Conservation (phyloP, 2,797 vertebrate species). For the Bradypodion pumilum region DNA sequence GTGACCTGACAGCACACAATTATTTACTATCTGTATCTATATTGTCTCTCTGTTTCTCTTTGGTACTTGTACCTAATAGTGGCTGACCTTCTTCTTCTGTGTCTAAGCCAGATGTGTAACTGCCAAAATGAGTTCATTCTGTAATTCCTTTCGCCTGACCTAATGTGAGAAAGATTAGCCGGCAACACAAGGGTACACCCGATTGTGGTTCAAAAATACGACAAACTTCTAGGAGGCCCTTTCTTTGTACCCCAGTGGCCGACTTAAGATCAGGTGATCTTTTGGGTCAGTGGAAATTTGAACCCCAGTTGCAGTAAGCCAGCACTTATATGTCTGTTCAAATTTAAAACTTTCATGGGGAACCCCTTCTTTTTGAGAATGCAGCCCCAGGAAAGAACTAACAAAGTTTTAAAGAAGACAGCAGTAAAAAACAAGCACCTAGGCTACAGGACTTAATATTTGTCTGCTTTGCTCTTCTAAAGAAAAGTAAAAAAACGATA, state of each 20-base stretch:
- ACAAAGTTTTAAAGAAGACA: not conserved
- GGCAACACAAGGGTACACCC: too few relatives aligned
- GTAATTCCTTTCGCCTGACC: too few relatives aligned
- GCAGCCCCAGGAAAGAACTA: not conserved
- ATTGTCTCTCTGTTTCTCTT: not conserved
- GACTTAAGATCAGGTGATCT: not conserved
- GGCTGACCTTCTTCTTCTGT: too few relatives aligned
- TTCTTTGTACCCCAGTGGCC: too few relatives aligned
- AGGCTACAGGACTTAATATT: not conserved
- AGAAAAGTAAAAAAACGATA: not conserved
- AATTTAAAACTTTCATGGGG: not conserved
- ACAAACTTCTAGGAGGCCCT: too few relatives aligned
- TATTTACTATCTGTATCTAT: not conserved
- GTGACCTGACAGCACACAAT: too few relatives aligned
- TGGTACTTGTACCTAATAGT: not conserved
- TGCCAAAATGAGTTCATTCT: too few relatives aligned
- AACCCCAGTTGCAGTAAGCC: not conserved
- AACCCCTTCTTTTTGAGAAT: not conserved
- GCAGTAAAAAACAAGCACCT: not conserved
- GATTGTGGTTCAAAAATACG: too few relatives aligned
- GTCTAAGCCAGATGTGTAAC: too few relatives aligned
- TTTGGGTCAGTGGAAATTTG: not conserved
- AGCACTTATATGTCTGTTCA: not conserved
- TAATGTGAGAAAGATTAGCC: too few relatives aligned
- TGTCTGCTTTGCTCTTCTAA: accelerated